Percentiles rank a stretch among this genome's conserved stretches.
These are phyloP conservation scores for Troides helena DNA, from an alignment of 2,888 invertebrate species.

Conservation along the genomic window DNA sequence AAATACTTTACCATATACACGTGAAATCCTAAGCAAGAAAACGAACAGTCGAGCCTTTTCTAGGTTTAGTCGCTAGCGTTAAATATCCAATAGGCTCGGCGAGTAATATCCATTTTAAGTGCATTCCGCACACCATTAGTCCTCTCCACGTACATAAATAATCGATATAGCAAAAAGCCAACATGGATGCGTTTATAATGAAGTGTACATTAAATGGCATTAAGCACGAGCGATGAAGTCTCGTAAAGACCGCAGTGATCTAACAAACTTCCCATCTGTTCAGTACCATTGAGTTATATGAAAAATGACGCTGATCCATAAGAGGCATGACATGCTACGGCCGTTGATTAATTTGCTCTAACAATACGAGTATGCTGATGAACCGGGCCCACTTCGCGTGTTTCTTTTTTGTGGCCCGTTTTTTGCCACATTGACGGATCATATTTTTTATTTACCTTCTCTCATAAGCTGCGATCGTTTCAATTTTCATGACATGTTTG, in stretches of 20 bases:
- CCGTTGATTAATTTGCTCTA: slow-evolving; percentile 47
- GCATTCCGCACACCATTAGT: slow-evolving; percentile 17
- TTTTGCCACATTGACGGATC: slow-evolving; percentile 24
- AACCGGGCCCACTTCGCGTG: slow-evolving; percentile 41
- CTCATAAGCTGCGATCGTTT: slow-evolving; percentile 24
- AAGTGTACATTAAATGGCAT: slow-evolving; percentile 3
- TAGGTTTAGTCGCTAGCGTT: slow-evolving; percentile 22
- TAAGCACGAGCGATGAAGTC: slow-evolving; percentile 33
- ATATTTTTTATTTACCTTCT: slow-evolving; percentile 16
- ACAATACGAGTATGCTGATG: slow-evolving; percentile 50
- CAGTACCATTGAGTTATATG: slow-evolving; percentile 42
- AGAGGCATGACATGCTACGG: slow-evolving; percentile 39
- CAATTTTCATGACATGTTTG: slow-evolving; percentile 20
- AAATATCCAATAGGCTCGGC: slow-evolving; percentile 24
- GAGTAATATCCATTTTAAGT: slow-evolving; percentile 24
- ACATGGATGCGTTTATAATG: slow-evolving; percentile 11
- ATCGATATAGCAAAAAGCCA: slow-evolving; percentile 2
- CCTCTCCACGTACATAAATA: slow-evolving; percentile 13
- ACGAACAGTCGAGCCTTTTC: slow-evolving; percentile 23
- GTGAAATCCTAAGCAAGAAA: slow-evolving; percentile 19
- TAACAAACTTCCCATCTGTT: slow-evolving; percentile 40
- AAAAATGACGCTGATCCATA: slow-evolving; percentile 39
- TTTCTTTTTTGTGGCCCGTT: slow-evolving; percentile 28
- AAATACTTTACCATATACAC: slow-evolving; percentile 29
- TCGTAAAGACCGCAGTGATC: slow-evolving; percentile 32